A percentile compares a stretch with the other conserved stretches of the same genome.
These are phyloP conservation scores for Copsychus sechellarum DNA, from an alignment of 2,113 vertebrate species.

Conservation along the genomic window DNA sequence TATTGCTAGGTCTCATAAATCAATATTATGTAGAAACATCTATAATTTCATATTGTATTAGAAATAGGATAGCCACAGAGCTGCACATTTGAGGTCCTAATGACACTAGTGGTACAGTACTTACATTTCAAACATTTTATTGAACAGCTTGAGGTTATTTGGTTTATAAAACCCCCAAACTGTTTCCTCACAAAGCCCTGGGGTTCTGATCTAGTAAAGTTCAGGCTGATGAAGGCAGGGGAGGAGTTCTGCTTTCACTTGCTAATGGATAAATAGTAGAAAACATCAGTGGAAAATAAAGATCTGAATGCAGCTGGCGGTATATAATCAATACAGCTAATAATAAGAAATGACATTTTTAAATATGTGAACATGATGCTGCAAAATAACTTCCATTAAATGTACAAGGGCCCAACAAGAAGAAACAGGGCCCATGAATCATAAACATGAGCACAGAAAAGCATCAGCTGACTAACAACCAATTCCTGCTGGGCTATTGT, in stretches of 20 bases:
- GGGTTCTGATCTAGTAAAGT: conserved; percentile 38
- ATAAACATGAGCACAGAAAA: neutral
- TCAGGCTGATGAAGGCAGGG: conserved; percentile 25
- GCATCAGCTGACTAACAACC: neutral
- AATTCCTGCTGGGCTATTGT: neutral
- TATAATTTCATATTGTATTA: conserved; percentile 50
- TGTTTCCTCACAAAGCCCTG: conserved; percentile 32
- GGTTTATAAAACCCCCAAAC: conserved; percentile 32
- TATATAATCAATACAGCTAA: conserved; percentile 45
- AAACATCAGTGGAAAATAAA: conserved; percentile 22
- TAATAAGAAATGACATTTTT: conserved; percentile 37
- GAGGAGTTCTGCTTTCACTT: neutral
- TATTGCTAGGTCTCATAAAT: conserved; percentile 52
- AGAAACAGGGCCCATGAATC: neutral
- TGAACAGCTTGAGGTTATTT: conserved; percentile 27
- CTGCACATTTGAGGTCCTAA: conserved; percentile 24
- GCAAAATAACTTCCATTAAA: conserved; percentile 12
- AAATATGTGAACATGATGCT: neutral
- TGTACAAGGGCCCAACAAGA: neutral
- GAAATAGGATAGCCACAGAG: conserved; percentile 30
- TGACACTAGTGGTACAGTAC: neutral
- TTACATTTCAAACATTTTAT: conserved; percentile 45
- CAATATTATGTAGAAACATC: conserved; percentile 47
- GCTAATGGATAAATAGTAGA: conserved; percentile 26
- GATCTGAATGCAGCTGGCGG: neutral